Evolutionary conservation across 1,140 invertebrate species (phyloP), one percentile per base, ranked within the genome.

Genomic region (Nylanderia fulva): DNA sequence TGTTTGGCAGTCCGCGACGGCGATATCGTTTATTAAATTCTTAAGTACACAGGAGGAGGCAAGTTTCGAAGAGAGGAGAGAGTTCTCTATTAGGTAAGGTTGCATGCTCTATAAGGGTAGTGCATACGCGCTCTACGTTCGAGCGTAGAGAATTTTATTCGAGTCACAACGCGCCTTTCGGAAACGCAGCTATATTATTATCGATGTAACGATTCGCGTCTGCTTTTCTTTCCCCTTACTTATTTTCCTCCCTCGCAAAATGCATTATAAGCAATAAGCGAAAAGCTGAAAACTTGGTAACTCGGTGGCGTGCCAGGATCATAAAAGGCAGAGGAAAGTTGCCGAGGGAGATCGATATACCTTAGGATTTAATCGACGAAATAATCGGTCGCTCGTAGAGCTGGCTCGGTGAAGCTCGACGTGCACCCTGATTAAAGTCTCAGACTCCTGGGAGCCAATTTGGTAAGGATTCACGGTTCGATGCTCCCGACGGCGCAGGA

Each of bases 1-100:
- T 45, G 45, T 45, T 48, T 61, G 36, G 74, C 69, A 63, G 58
- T 58, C 66, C 54, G 21, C 54, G 21, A 48, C 69, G 42, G 86
- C 69, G 86, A 88, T 88, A 85, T 79, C 86, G 84, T 88, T 88
- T 88, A 88, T 88, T 88, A 88, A 76, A 88, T 88, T 88, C 84
- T 88, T 88, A 85, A 88, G 75, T 88, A 52, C 76, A 60, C 36
- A 13, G 21, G 21, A 45, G 52, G 24, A 58, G 66, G 66, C 66
- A 48, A 82, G 36, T 82, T 82, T 71, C 52, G 8, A 11, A 24
- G 21, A 39, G 61, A 39, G 39, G 36, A 29, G 21, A 79, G 21
- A 21, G 60, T 8, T 3, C n/a, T 68, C 75, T 79, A 52, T 79
- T 66, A 79, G 11, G 61, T 36, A 66, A 68, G 42, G 24, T n/a